A percentile compares a stretch with the other conserved stretches of the same genome.
phyloP scores from a whole-genome alignment of 2,797 vertebrate species.

The Galagoides demidoff region DNA sequence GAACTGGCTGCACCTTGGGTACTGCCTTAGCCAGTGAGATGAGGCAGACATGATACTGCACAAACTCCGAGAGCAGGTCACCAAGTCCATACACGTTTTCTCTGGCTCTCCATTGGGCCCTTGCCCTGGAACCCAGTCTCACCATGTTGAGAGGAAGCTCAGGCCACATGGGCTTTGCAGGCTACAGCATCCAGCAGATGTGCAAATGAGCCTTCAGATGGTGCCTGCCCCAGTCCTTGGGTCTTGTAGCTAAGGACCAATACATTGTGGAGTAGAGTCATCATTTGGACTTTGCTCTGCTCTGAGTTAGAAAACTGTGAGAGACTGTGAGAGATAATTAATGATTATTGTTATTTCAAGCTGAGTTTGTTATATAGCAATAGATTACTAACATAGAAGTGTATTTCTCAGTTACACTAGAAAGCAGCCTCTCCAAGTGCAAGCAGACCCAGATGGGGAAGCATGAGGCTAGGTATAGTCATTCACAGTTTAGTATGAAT shows the following conservation, averaged over 20 bases:
- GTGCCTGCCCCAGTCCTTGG: neutral
- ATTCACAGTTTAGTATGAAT: constrained; percentile 56
- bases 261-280: neutral
- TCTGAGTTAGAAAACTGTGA: neutral
- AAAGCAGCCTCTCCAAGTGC: neutral
- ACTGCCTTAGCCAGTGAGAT: neutral
- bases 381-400: neutral
- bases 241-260: neutral
- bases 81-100: neutral
- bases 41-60: neutral
- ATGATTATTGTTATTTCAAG: neutral
- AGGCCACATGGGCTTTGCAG: neutral
- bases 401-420: neutral
- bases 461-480: neutral
- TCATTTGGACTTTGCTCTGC: constrained; percentile 5
- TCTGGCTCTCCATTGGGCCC: neutral
- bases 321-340: neutral
- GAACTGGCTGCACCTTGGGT: neutral
- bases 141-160: neutral
- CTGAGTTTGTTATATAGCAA: neutral
- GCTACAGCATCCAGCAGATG: neutral
- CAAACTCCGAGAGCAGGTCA: neutral
- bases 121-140: neutral
- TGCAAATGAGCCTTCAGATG: neutral
- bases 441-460: constrained; percentile 6